These are phyloP conservation scores for Girardia tigrina DNA, from an alignment of 2,888 invertebrate species.

Conservation along the genomic window DNA sequence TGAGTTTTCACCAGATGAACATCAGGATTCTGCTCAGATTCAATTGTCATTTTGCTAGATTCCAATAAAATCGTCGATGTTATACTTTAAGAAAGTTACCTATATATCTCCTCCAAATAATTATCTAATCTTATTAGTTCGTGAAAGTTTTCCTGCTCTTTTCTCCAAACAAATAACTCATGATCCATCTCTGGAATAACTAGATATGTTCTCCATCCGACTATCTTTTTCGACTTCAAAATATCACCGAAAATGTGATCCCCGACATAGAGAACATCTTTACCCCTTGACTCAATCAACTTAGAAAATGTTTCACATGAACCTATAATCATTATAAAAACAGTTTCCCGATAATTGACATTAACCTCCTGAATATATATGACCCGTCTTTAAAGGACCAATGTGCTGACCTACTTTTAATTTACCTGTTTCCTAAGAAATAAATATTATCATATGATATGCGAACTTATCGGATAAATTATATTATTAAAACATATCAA, in stretches of 20 bases:
- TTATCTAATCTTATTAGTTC: slow-evolving; percentile 72
- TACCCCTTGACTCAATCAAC: slow-evolving; percentile 64
- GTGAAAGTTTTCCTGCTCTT: slow-evolving; percentile 78
- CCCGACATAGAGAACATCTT: slow-evolving; percentile 89
- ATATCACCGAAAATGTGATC: slow-evolving; percentile 99
- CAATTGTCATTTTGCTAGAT: background rate
- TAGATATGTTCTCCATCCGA: slow-evolving; percentile 96
- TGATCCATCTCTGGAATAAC: slow-evolving; percentile 88
- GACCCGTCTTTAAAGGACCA: slow-evolving; percentile 64
- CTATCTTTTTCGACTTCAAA: slow-evolving; percentile 87
- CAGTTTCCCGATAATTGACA: slow-evolving; percentile 51
- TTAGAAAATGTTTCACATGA: slow-evolving; percentile 30
- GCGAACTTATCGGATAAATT: background rate
- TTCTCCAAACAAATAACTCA: slow-evolving; percentile 92
- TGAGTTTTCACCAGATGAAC: background rate
- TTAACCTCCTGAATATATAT: slow-evolving; percentile 67
- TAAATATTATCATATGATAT: background rate
- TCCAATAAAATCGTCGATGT: background rate
- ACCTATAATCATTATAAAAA: slow-evolving; percentile 24
- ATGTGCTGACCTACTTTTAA: slow-evolving; percentile 78
- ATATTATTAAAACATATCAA: background rate
- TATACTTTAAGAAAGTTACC: slow-evolving; percentile 54
- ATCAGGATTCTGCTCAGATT: background rate
- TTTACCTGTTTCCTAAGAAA: slow-evolving; percentile 61
- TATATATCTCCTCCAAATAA: slow-evolving; percentile 81